These are phyloP conservation scores for Harlomillsia oculata DNA, from an alignment of 1,140 invertebrate species.

Conservation along the genomic window DNA sequence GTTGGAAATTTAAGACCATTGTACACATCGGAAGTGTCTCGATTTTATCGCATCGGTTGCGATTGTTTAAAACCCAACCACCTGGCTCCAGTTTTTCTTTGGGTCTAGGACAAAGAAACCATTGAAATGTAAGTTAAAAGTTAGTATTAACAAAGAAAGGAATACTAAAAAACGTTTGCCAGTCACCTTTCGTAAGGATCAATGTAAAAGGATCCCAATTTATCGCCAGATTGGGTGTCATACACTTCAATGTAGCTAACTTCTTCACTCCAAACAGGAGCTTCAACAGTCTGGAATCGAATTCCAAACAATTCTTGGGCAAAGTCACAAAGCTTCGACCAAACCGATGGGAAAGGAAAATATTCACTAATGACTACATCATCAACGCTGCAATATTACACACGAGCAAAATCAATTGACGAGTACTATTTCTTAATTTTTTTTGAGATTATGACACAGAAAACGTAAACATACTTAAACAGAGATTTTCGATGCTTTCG, in stretches of 20 bases:
- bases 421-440: neutral
- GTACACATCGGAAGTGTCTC: slow-evolving; percentile 54
- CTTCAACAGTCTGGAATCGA: slow-evolving; percentile 57
- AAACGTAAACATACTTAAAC: slow-evolving; percentile 47
- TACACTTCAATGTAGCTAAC: slow-evolving; percentile 73
- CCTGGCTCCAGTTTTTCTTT: slow-evolving; percentile 46
- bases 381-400: slow-evolving; percentile 47
- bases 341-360: slow-evolving; percentile 69
- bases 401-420: slow-evolving; percentile 37
- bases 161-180: neutral
- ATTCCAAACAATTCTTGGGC: slow-evolving; percentile 69
- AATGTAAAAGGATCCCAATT: slow-evolving; percentile 69
- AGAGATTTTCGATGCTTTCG: slow-evolving; percentile 50
- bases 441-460: neutral
- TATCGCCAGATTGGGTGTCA: slow-evolving; percentile 55
- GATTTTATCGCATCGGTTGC: slow-evolving; percentile 46
- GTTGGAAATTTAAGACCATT: slow-evolving; percentile 70
- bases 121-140: neutral
- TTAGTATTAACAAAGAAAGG: neutral
- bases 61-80: slow-evolving; percentile 58
- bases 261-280: slow-evolving; percentile 71
- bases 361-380: slow-evolving; percentile 64
- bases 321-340: slow-evolving; percentile 63
- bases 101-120: neutral
- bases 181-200: slow-evolving; percentile 57